These are phyloP conservation scores for Epinephelus cyanopodus DNA, from an alignment of 2,113 vertebrate species.

Conservation along the genomic window DNA sequence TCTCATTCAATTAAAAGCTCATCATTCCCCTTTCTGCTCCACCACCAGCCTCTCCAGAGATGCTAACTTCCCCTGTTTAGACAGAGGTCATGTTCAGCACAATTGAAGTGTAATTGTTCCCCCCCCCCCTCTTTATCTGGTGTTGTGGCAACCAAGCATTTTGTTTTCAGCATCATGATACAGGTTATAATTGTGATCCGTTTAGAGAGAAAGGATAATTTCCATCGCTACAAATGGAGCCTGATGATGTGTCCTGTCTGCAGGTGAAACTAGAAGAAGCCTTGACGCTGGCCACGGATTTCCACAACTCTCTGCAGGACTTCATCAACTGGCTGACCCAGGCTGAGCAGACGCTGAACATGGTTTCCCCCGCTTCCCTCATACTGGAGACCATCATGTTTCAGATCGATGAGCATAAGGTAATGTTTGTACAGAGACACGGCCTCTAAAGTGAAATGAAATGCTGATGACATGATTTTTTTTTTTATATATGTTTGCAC, in stretches of 20 bases:
- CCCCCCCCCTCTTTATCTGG: neutral
- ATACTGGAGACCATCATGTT: constrained; percentile 97
- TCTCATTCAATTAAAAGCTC: constrained; percentile 74
- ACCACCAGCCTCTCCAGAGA: constrained; percentile 58
- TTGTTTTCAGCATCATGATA: constrained; percentile 12
- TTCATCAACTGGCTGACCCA: constrained; percentile 99
- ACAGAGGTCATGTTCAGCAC: constrained; percentile 35
- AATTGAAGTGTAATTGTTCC: constrained; percentile 14
- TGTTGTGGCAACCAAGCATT: constrained; percentile 52
- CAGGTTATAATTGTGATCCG: neutral
- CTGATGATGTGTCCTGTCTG: constrained; percentile 41
- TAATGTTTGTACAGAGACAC: constrained; percentile 69
- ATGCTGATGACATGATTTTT: constrained; percentile 5
- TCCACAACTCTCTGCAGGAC: constrained; percentile 97
- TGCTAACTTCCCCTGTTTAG: constrained; percentile 60
- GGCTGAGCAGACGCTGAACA: constrained; percentile 94
- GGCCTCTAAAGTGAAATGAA: neutral
- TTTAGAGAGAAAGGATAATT: neutral
- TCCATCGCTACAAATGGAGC: neutral
- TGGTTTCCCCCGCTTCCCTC: constrained; percentile 94
- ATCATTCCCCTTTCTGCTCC: constrained; percentile 55
- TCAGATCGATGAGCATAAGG: constrained; percentile 99
- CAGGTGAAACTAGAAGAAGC: constrained; percentile 97
- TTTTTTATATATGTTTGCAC: neutral
- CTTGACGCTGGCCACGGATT: constrained; percentile 91